Evolutionary conservation across 53 echinoderm and acorn worm species (phyloP), one percentile per base, ranked within the genome.

Genomic region (Pentamera pediparva): DNA sequence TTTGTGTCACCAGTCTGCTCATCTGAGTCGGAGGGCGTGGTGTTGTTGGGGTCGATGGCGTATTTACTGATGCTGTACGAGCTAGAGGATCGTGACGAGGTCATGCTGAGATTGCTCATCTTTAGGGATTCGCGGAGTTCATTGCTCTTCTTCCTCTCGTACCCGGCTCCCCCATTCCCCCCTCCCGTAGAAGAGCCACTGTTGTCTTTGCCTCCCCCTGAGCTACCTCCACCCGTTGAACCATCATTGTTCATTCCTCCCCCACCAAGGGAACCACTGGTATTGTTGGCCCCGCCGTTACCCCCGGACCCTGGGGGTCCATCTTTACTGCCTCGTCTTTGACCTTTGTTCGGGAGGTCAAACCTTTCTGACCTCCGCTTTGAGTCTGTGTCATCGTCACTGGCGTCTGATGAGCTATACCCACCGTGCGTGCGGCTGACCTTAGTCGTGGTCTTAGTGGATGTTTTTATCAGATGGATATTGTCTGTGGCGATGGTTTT

Each of bases 41-140:
- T 96, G 80, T 96, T 96, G 78, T 87, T 91, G 4, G 96, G 96
- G 56, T 96, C 96, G 34, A 96, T 96, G 58, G 88, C 96, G 75
- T 88, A 96, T 48, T 96, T 96, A 43, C 96, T 85, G 27, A 90
- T 96, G 69, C 96, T 96, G 77, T 90, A 96, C 12, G 93, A 87
- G 78, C 90, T 96, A 3, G 93, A 93, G 10, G 90, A 90, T 45
- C 82, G 81, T 24, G 88, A 88, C 12, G 96, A 96, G 77, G 91
- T 91, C 79, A 95, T 87, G 43, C 96, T 95, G 15, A 95, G 43
- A 47, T 95, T 95, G 61, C 96, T 95, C 73, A 83, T 87, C 30
- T 95, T 95, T 17, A 95, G 76, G 62, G 87, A 88, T 48, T 95
- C 96, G 10, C 96, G 69, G 15, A 95, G 91, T 85, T 95, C 96